Base-by-base conservation (phyloP, 1,140 invertebrate species). In the Saccostrea glomerata region DNA sequence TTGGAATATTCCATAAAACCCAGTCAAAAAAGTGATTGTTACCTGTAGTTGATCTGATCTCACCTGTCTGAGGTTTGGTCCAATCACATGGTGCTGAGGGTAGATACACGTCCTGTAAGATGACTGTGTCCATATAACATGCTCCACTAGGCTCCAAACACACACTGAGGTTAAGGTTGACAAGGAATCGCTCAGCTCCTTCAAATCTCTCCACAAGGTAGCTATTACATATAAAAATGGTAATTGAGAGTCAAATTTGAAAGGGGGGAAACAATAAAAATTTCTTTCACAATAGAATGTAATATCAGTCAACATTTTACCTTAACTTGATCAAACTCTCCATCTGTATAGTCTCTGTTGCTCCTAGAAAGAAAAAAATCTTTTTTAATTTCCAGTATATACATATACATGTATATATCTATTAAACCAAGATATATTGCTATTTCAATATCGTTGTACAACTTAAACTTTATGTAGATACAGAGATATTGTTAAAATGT, bases 151-250 rank as follows among this genome's bases (percentile, higher is more conserved):
- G 30, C n/a, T 87, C 86, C 17, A 84, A 58, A 84, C 88, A 89
- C 20, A 89, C 86, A 63, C 82, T 89, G 23, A 89, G 20, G 55
- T 87, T 89, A 0, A 89, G 23, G 40, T 63, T 87, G 11, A 89
- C 58, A 30, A 87, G 23, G 60, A 87, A 89, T 66, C 55, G 70
- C 36, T 60, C 84, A 30, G 82, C 82, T 17, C 36, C 82, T 5
- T 55, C 30, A 58, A 87, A 56, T 25, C 84, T 84, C 47, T 86
- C 88, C 70, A 77, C 70, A 12, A 15, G 70, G 11, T 77, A 77
- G 30, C 70, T 77, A 40, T n/a, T 63, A 17, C 7, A 63, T n/a
- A n/a, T 4, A 20, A 63, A 63, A 63, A 63, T 20, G 6, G n/a
- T 17, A 20, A 63, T n/a, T 6, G 6, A n/a, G 15, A 17, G 20